These are phyloP conservation scores for Hydrocynus forskahlii DNA, from an alignment of 2,797 vertebrate genomes.

Conservation along the genomic window DNA sequence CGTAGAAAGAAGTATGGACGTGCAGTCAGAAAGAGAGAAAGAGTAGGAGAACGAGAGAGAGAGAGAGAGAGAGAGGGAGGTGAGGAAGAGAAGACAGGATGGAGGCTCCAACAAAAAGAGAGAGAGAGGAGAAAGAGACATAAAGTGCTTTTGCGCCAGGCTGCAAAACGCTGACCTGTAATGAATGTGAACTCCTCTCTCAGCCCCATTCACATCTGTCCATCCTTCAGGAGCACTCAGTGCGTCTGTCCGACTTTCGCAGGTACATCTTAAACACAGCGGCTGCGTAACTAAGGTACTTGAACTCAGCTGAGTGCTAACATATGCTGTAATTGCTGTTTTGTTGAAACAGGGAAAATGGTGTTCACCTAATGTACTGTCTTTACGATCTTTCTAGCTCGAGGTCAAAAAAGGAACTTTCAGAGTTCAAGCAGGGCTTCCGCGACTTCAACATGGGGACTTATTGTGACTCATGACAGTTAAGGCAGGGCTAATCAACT, in stretches of 20 bases:
- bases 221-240: constrained; percentile 22
- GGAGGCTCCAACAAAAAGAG: constrained; percentile 65
- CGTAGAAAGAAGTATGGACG: constrained; percentile 82
- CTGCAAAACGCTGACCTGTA: constrained; percentile 83
- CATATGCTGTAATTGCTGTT: constrained; percentile 16
- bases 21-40: constrained; percentile 64
- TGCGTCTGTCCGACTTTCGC: background rate
- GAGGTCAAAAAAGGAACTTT: background rate
- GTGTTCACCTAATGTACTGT: background rate
- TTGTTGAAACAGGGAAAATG: background rate
- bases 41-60: constrained; percentile 23
- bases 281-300: constrained; percentile 22
- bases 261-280: constrained; percentile 25
- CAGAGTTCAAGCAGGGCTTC: background rate
- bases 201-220: constrained; percentile 51
- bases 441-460: too few species aligned
- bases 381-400: background rate
- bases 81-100: constrained; percentile 69
- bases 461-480: background rate
- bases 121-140: constrained; percentile 61
- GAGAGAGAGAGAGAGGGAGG: constrained; percentile 71
- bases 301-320: background rate
- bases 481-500: background rate
- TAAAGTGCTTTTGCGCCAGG: constrained; percentile 76
- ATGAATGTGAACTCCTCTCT: constrained; percentile 76